Conservation (phyloP, 2,888 invertebrate genomes). For the Gnatocerus cornutus region DNA sequence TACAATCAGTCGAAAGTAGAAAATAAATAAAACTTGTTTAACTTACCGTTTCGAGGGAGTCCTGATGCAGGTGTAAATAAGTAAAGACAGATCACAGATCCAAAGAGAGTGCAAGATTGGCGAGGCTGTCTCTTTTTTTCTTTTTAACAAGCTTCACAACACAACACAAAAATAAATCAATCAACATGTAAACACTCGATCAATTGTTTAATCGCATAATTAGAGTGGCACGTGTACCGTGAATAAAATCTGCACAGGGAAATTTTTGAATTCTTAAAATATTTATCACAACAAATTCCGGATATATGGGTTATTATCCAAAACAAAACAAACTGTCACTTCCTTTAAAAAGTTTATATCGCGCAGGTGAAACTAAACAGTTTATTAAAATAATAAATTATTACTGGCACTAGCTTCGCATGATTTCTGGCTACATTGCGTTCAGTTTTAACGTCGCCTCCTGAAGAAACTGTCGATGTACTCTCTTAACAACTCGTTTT, state of each 20-base stretch:
- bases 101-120: conserved; percentile 51
- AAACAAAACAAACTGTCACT: conserved; percentile 44
- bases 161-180: conserved; percentile 50
- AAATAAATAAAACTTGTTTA: conserved; percentile 56
- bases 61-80: conserved; percentile 55
- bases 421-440: conserved; percentile 37
- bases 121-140: conserved; percentile 52
- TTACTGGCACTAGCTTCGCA: conserved; percentile 40
- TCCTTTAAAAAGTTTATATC: conserved; percentile 40
- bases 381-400: conserved; percentile 47
- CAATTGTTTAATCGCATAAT: conserved; percentile 8
- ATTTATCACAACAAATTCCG: conserved; percentile 42
- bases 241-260: not conserved
- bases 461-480: conserved; percentile 36
- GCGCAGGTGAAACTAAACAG: conserved; percentile 43
- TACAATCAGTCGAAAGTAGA: conserved; percentile 55
- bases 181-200: conserved; percentile 33
- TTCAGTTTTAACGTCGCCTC: conserved; percentile 23
- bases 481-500: conserved; percentile 38
- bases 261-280: conserved; percentile 16
- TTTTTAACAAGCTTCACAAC: conserved; percentile 56
- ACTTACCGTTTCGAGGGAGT: conserved; percentile 54
- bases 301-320: conserved; percentile 40
- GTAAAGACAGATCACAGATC: conserved; percentile 58
- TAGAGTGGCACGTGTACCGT: not conserved